Base-by-base conservation (phyloP, 2,113 vertebrate species). In the Pteronura brasiliensis region DNA sequence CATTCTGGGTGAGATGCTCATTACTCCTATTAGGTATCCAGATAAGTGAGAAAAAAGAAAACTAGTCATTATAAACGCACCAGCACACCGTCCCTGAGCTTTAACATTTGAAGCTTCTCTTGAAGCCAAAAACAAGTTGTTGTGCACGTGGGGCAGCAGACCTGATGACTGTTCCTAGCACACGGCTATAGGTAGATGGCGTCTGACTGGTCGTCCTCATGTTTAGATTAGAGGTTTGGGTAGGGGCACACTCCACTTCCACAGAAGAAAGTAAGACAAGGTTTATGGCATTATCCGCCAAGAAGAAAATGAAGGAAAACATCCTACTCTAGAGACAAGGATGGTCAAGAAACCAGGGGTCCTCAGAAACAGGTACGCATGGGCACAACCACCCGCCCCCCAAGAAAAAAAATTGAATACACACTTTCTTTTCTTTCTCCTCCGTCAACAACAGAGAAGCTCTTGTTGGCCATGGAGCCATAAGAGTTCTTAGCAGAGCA, bases 21-120 rank as follows among this genome's bases (percentile, higher is more conserved):
- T 95, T 93, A 59, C n/a, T 57, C 49, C 86, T 65, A 76, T 67
- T 11, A 97, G 17, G 61, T 85, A 86, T n/a, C 36, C 90, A 92
- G 5, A 63, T 67, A 81, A 65, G 36, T 20, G 21, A 49, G 69
- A 84, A 79, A 87, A 69, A 69, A 79, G 61, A 95, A 74, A 79
- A 88, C 15, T 12, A 39, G 2, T 42, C 55, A 93, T 65, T 65
- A 44, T 34, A 93, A 96, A 87, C 72, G 14, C 15, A 42, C 27
- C 27, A 79, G 47, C 77, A 79, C 83, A 84, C 49, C 18, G 52
- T 49, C 9, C 44, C 49, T 23, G 1, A 69, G 34, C 10, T 65
- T 44, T 55, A 81, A 77, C 12, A 52, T 72, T 63, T 63, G 4
- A 67, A 95, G 87, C 88, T 69, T 90, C 93, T 95, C 44, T 84